Evolutionary conservation across 2,797 vertebrate genomes (phyloP).

Genomic region (Graptemys geographica): DNA sequence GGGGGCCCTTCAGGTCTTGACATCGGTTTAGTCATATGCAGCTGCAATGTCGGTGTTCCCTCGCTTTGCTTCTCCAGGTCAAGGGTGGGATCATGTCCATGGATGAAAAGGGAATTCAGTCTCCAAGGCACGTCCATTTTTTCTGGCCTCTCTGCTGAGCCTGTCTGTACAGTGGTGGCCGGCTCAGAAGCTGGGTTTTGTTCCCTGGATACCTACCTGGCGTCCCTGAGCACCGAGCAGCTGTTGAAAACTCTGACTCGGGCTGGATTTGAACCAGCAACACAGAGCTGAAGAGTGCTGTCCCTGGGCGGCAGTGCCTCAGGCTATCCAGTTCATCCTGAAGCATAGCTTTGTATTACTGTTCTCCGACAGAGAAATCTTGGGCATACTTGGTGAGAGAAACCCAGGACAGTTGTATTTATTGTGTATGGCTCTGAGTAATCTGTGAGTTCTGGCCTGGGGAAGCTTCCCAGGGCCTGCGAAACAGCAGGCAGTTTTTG

Average conservation of each 20-base stretch:
- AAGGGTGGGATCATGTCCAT: neutral
- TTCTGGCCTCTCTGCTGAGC: neutral
- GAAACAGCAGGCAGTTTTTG: neutral
- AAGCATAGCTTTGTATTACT: neutral
- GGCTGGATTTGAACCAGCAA: neutral
- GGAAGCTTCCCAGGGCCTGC: neutral
- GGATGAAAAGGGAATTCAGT: neutral
- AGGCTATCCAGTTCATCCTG: too few relatives aligned
- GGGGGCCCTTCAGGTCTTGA: neutral
- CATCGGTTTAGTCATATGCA: neutral
- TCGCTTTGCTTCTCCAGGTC: neutral
- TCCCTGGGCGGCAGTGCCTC: neutral
- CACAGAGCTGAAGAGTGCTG: neutral
- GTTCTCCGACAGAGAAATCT: neutral
- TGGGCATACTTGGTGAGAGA: neutral
- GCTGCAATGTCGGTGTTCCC: neutral
- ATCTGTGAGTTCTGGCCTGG: neutral
- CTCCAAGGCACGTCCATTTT: accelerated
- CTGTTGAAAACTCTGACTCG: neutral
- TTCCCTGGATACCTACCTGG: neutral
- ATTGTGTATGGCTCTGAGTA: neutral
- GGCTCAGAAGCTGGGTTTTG: accelerated
- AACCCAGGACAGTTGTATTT: neutral
- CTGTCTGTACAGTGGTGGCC: accelerated
- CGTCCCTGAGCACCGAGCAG: neutral